Base-by-base conservation (phyloP, 2,113 vertebrate species). In the Glareola pratincola region DNA sequence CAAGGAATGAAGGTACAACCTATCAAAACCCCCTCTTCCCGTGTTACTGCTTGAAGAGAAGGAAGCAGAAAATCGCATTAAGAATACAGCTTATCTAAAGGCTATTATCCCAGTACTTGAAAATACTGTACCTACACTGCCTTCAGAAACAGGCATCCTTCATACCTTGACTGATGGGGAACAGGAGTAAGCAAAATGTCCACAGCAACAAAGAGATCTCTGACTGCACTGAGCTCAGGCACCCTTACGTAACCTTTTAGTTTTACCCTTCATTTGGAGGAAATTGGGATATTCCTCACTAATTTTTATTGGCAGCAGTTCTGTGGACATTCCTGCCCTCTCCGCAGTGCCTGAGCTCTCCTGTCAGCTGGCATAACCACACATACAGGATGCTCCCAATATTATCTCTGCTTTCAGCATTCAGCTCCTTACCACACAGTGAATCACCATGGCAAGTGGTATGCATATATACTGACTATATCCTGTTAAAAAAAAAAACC, bases 51-150 rank as follows among this genome's bases (percentile, higher is more conserved):
- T 97, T 93, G 88, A 96, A 92, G 71, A 90, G 72, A 95, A 92
- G 68, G 75, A 97, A 94, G 96, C 89, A 95, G 89, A 96, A 97
- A 97, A 96, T 94, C 84, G 84, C 41, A 91, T 85, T 90, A 96
- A 94, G 77, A 93, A 88, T 51, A 93, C 64, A 77, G 57, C 53
- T 95, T 72, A 90, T 39, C 63, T 76, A 76, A 85, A 85, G n/a
- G 57, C 37, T 92, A 50, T 88, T 92, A 92, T 84, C 74, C 71
- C 88, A 89, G 56, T 36, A 74, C 41, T 50, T 78, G 39, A 78
- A 94, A 93, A 87, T 10, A 26, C 60, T n/a, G 36, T 9, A 32
- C 64, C 60, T 45, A 76, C 50, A 41, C 48, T 48, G 87, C 67
- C 69, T 90, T 90, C 75, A 47, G 39, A 59, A 95, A 85, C 54